Evolutionary conservation across 2,888 invertebrate genomes (phyloP).

Genomic region (Acanthosepion lycidas): DNA sequence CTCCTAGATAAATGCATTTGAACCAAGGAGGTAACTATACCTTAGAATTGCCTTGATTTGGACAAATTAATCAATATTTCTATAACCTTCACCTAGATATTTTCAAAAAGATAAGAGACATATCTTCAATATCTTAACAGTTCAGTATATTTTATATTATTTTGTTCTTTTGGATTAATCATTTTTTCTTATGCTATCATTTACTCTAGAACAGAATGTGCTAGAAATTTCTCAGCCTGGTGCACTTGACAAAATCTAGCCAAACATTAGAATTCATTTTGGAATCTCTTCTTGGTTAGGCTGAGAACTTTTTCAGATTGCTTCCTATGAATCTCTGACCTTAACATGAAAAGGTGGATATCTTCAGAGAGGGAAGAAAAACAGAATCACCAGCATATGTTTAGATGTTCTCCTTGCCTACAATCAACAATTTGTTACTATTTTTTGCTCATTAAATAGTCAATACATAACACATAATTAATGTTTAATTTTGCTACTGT

Average conservation of each 20-base stretch:
- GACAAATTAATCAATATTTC: too few relatives aligned
- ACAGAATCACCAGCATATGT: background rate
- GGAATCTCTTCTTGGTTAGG: too few relatives aligned
- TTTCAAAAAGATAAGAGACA: too few relatives aligned
- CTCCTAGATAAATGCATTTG: too few relatives aligned
- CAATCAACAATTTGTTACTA: background rate
- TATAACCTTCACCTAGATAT: too few relatives aligned
- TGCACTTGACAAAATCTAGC: too few relatives aligned
- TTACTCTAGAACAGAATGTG: background rate
- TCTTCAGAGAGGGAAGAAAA: background rate
- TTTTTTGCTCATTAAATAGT: background rate
- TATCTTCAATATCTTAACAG: too few relatives aligned
- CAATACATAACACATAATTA: background rate
- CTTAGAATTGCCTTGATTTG: too few relatives aligned
- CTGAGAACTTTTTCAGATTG: too few relatives aligned
- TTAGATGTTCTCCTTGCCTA: background rate
- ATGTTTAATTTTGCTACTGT: background rate
- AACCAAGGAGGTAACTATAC: too few relatives aligned
- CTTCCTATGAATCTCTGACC: background rate
- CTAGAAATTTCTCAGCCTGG: too few relatives aligned
- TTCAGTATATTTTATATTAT: background rate
- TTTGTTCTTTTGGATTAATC: background rate
- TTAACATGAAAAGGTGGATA: background rate
- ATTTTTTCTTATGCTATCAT: background rate
- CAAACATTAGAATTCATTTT: too few relatives aligned